phyloP scores from a whole-genome alignment of 2,888 invertebrate species.

The Monoplex corrugatus region DNA sequence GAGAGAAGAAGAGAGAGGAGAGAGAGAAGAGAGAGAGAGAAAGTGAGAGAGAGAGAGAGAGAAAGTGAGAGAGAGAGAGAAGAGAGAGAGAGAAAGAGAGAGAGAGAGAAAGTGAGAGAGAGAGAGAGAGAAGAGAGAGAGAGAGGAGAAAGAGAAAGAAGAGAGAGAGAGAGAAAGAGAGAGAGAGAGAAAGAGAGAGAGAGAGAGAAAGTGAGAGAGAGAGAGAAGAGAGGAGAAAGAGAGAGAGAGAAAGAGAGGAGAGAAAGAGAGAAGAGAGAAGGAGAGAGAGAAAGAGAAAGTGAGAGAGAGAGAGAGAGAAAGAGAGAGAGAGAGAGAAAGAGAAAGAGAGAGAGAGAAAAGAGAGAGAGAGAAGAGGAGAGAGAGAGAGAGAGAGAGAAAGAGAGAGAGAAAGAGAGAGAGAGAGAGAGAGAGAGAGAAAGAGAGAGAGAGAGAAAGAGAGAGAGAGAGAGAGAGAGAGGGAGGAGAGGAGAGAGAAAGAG shows the following conservation, averaged over 20 bases:
- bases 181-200: conserved; percentile 17
- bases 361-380: not conserved
- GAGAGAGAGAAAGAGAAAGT: conserved; percentile 23
- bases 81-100: conserved; percentile 33
- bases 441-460: not conserved
- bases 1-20: too few relatives aligned
- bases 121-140: conserved; percentile 25
- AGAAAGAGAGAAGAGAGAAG: conserved; percentile 17
- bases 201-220: conserved; percentile 23
- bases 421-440: not conserved
- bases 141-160: conserved; percentile 10
- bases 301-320: conserved; percentile 42
- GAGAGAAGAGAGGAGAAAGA: conserved; percentile 8
- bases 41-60: too few relatives aligned
- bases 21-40: too few relatives aligned
- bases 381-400: conserved; percentile 35
- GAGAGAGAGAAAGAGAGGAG: conserved; percentile 19
- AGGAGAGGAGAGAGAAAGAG: too few relatives aligned
- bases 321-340: conserved; percentile 41
- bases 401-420: conserved; percentile 33
- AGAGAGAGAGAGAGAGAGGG: not conserved
- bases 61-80: too few relatives aligned
- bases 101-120: conserved; percentile 31
- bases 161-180: conserved; percentile 23
- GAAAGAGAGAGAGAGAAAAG: conserved; percentile 20